phyloP scores from a whole-genome alignment of 1,140 invertebrate species.

The Rhizoglyphus robini region DNA sequence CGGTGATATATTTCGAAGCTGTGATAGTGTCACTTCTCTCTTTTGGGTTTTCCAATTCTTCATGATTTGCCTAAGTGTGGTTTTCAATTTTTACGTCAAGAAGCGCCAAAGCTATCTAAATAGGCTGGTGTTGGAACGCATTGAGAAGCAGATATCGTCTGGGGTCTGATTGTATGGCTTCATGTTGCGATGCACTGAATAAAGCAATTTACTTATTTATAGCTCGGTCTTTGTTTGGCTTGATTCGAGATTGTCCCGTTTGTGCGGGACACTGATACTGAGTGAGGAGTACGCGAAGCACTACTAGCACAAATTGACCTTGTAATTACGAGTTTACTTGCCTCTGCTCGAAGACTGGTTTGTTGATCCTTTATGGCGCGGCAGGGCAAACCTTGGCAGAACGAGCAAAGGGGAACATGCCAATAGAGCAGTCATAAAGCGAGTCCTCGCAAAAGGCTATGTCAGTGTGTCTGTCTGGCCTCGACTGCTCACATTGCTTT shows the following conservation, averaged over 20 bases:
- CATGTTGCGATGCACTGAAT: no score
- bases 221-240: no score
- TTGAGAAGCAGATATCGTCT: conserved; percentile 44
- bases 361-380: neutral
- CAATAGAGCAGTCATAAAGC: neutral
- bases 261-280: no score
- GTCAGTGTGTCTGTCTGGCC: neutral
- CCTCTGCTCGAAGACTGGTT: neutral
- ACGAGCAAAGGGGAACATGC: neutral
- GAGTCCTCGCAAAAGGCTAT: neutral
- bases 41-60: conserved; percentile 71
- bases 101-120: neutral
- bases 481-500: neutral
- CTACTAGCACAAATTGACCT: no score
- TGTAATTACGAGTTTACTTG: no score
- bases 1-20: conserved; percentile 43
- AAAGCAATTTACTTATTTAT: no score
- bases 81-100: conserved; percentile 2
- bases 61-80: conserved; percentile 43
- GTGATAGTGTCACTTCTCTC: conserved; percentile 35
- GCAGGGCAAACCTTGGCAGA: no score
- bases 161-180: conserved; percentile 32
- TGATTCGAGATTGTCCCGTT: no score
- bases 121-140: conserved; percentile 39
- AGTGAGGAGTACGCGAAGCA: no score